Percentiles rank a stretch among this genome's conserved stretches.
These are phyloP conservation scores for Montipora capricornis DNA, from an alignment of 64 coral and sea anemone species.

Conservation along the genomic window DNA sequence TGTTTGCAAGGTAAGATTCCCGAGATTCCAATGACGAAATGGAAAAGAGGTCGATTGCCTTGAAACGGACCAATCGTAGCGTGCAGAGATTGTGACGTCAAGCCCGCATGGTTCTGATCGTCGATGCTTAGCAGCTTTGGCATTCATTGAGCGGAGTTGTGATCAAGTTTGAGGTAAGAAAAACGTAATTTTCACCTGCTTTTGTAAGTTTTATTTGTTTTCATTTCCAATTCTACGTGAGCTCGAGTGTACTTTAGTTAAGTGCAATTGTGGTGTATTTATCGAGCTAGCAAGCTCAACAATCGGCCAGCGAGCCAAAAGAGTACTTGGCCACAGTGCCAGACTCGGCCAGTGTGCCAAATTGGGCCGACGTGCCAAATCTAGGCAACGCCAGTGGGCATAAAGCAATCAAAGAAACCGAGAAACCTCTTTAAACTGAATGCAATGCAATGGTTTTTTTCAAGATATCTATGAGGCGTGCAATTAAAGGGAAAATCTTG, in stretches of 20 bases:
- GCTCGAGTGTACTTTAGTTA: neutral
- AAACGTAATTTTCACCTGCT: constrained; percentile 3
- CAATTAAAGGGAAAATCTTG: no score
- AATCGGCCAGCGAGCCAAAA: no score
- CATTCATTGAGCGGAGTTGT: constrained; percentile 12
- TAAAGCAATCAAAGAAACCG: neutral
- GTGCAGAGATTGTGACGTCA: no score
- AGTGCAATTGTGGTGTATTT: no score
- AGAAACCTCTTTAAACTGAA: no score
- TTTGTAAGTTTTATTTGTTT: neutral
- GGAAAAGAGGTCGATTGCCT: neutral
- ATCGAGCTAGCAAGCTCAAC: no score
- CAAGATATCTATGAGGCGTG: no score
- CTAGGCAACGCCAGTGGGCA: neutral
- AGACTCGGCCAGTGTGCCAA: neutral
- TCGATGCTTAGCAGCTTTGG: constrained; percentile 17
- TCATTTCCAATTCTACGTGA: neutral
- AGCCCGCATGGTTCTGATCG: neutral
- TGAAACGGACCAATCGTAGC: neutral
- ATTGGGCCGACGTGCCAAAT: neutral
- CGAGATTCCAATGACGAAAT: constrained; percentile 5
- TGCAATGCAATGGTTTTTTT: no score
- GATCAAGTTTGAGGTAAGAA: constrained; percentile 31
- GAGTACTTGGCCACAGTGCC: neutral
- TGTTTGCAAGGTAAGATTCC: neutral